Conservation (phyloP, 2,888 invertebrate genomes). For the Cerastis leucographa region DNA sequence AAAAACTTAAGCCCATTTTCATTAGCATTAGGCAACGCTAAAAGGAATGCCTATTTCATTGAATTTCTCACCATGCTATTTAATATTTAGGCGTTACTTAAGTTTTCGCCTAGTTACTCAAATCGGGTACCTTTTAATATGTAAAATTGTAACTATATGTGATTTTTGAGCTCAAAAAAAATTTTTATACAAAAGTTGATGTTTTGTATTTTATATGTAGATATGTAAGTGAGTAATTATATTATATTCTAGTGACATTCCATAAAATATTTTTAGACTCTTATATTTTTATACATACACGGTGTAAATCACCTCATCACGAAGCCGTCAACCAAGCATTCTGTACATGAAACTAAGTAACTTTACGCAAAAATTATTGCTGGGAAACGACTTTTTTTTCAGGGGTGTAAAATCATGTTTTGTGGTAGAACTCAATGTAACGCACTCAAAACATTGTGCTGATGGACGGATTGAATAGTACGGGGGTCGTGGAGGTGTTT, state of each 20-base stretch:
- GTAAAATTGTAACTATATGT: constrained; percentile 38
- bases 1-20: neutral
- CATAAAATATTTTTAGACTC: neutral
- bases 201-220: constrained; percentile 17
- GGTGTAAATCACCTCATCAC: no score
- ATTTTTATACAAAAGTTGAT: constrained; percentile 38
- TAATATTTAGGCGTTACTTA: neutral
- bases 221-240: neutral
- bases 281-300: constrained; percentile 1
- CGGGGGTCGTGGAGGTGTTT: no score
- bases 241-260: neutral
- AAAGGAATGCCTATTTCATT: neutral
- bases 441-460: no score
- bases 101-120: neutral
- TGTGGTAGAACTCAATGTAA: no score
- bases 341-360: no score
- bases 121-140: neutral
- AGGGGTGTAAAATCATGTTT: no score
- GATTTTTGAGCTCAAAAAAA: constrained; percentile 58
- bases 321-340: no score
- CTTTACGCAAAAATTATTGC: no score
- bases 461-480: no score
- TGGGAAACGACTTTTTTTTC: no score
- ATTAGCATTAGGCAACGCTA: neutral
- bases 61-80: neutral